Evolutionary conservation across 2,113 vertebrate species (phyloP).

Genomic region (Otolemur garnettii): DNA sequence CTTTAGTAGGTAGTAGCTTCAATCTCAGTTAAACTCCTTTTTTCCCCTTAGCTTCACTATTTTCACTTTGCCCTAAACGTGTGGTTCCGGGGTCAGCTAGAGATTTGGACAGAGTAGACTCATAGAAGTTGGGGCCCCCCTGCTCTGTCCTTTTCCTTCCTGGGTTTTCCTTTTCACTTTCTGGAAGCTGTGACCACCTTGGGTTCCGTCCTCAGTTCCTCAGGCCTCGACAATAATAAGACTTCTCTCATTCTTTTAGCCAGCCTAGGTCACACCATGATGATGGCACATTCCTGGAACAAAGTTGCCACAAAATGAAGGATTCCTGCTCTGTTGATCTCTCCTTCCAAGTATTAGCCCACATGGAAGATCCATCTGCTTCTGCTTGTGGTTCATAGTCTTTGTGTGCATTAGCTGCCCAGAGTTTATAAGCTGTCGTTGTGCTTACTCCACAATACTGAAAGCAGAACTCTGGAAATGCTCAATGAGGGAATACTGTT

Average conservation of each 20-base stretch:
- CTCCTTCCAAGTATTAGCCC: background rate
- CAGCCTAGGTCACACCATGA: background rate
- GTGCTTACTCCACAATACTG: background rate
- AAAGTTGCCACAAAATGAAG: background rate
- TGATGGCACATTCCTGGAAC: background rate
- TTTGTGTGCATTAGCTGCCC: background rate
- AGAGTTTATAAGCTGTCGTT: background rate
- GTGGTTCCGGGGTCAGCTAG: background rate
- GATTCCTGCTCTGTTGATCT: background rate
- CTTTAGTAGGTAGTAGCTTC: background rate
- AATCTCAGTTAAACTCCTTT: background rate
- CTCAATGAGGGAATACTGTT: background rate
- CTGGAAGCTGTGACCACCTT: background rate
- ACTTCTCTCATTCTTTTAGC: background rate
- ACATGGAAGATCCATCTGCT: background rate
- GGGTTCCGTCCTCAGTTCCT: background rate
- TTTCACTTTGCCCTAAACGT: background rate
- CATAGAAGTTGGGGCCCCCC: background rate
- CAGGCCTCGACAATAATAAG: background rate
- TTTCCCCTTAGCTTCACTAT: background rate
- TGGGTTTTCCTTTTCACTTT: background rate
- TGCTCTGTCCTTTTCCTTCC: background rate
- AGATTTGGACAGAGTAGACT: background rate
- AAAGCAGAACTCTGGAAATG: constrained; percentile 6
- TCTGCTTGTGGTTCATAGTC: background rate